phyloP scores from a whole-genome alignment of 2,797 vertebrate genomes.

The Sebastes minor region DNA sequence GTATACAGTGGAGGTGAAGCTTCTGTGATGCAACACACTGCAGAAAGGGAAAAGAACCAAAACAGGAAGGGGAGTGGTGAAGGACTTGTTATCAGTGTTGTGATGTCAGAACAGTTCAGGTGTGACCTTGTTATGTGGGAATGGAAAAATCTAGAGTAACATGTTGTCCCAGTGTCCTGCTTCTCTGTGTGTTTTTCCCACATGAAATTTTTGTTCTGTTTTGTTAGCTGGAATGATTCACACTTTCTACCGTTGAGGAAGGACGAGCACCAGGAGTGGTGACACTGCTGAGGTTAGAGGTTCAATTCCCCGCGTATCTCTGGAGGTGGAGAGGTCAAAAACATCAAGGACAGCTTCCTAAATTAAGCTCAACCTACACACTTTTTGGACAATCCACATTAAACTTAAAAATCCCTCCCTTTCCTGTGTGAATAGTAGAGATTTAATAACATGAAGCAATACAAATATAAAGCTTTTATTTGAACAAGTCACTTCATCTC shows the following conservation, averaged over 20 bases:
- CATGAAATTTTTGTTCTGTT: slow-evolving; percentile 15
- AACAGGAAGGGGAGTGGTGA: background rate
- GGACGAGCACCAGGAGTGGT: background rate
- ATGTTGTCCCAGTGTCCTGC: background rate
- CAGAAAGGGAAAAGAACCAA: background rate
- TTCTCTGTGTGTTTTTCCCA: slow-evolving; percentile 26
- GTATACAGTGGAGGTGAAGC: background rate
- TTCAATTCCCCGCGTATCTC: background rate
- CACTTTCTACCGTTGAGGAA: background rate
- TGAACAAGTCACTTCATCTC: no score
- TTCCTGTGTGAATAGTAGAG: no score
- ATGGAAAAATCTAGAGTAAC: slow-evolving; percentile 40
- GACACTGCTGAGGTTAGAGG: background rate
- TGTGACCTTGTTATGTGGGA: slow-evolving; percentile 59
- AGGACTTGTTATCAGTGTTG: slow-evolving; percentile 64
- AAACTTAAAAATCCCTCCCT: no score
- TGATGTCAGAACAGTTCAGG: slow-evolving; percentile 45
- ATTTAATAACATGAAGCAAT: no score
- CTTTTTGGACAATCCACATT: no score
- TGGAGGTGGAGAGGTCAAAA: background rate
- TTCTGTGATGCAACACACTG: slow-evolving; percentile 43
- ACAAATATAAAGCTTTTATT: no score
- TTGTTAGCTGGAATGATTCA: slow-evolving; percentile 9
- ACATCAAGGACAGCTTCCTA: background rate
- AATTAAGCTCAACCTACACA: no score